Evolutionary conservation across 2,797 vertebrate species (phyloP), one percentile per base, ranked within the genome.

Genomic region (Bufotes viridis): DNA sequence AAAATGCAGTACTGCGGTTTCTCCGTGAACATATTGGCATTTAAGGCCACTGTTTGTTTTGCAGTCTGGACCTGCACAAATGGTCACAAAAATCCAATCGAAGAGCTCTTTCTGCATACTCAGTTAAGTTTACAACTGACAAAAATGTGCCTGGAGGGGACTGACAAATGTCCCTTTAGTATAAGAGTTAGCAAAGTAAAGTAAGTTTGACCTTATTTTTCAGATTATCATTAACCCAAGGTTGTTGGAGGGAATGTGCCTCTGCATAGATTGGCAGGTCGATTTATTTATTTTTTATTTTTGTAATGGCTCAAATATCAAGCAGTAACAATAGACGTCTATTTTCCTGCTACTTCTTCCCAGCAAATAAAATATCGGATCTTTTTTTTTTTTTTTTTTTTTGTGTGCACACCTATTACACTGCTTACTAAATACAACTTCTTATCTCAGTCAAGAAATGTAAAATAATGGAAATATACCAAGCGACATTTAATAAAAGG

Each of bases 191-290:
- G 85, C 72, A 89, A 89, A 89, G 65, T 79, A 83, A 87, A 84
- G 74, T 69, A 84, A 89, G 88, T 87, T 82, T 89, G 88, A 89
- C 85, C 85, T 89, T 89, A 87, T 84, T 89, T 86, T 89, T 89
- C 26, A 57, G 85, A 87, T 79, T 80, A 89, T 89, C 79, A 82
- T 89, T 87, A 87, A 89, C 72, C 85, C 85, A 89, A 87, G 85
- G 80, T 89, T 83, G 88, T 83, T 78, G 79, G 34, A 86, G 84
- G 70, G 65, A 87, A 87, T 89, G 85, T 87, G 88, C 81, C 81
- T 84, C 75, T 80, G 88, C 88, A 89, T 87, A 83, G 85, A 89
- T 83, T 87, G 75, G 51, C 20, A 74, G 34, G 53, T 34, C 42
- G 34, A 17, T 58, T 70, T 78, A 29, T 78, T 58, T 84, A 29